Evolutionary conservation across 2,113 vertebrate genomes (phyloP), one percentile per base, ranked within the genome.

Genomic region (Sinocyclocheilus anophthalmus): DNA sequence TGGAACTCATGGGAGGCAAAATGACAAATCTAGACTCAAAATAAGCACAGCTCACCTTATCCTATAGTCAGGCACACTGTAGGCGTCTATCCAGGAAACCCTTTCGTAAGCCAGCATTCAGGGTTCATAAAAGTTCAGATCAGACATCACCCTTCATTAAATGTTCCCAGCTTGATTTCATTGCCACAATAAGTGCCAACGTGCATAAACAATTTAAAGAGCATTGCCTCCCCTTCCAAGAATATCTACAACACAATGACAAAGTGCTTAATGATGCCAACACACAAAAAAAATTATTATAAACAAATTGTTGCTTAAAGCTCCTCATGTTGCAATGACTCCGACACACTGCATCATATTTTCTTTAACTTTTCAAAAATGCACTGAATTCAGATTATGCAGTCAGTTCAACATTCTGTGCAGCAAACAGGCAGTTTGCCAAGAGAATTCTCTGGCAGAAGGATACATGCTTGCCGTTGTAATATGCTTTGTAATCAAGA

Each of bases 101-200:
- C 26, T 53, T 20, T 20, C 0, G 0, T 45, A 48, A 81, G 37
- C 39, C 78, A 65, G 30, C 48, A 37, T 57, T 42, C 20, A 59
- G 3, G 69, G 82, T 73, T 75, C 50, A 20, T 33, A 57, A 42
- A 72, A 59, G 69, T 84, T 73, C 13, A 55, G 11, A 3, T 9
- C 6, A 83, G 18, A 73, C 22, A 50, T 83, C 42, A 72, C 42
- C 10, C 81, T 53, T 70, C 81, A 70, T 53, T 72, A 37, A 20
- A 70, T 69, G 81, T 50, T 37, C 69, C 69, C 69, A 84, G 22
- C 82, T 84, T 75, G 30, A 75, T 84, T 84, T 73, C 50, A 84
- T 39, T 24, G 33, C 5, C 69, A 84, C 50, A 72, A 42, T 72
- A n/a, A n/a, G 48, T 75, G 69, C 77, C 77, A 80, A 42, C 30